Evolutionary conservation across 2,113 vertebrate genomes (phyloP).

Genomic region (Microcebus lehilahytsara): DNA sequence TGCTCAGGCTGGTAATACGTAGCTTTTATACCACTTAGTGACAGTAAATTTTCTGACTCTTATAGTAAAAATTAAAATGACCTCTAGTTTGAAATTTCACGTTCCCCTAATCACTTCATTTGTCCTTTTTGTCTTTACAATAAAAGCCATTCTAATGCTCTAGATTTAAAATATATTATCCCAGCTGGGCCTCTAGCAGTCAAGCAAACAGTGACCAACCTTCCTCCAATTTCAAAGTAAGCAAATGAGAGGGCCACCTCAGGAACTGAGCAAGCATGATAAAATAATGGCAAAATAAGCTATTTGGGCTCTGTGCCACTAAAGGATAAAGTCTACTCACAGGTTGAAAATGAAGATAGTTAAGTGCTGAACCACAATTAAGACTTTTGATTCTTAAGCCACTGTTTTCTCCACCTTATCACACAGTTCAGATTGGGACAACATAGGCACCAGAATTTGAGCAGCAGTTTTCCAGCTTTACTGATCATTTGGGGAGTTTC

Average conservation of each 20-base stretch:
- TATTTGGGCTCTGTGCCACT: neutral
- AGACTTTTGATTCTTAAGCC: neutral
- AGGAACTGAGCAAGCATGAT: neutral
- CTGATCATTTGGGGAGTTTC: neutral
- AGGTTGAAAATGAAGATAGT: neutral
- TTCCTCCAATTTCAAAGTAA: neutral
- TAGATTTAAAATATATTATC: neutral
- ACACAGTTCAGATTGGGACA: neutral
- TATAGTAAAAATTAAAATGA: neutral
- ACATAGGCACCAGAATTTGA: neutral
- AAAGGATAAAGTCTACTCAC: neutral
- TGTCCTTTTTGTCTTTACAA: neutral
- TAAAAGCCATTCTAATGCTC: neutral
- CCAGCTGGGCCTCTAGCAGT: neutral
- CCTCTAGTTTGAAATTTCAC: neutral
- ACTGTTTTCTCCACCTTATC: neutral
- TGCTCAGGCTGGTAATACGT: neutral
- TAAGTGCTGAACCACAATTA: neutral
- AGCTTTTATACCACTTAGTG: neutral
- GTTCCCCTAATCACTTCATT: neutral
- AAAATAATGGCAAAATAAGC: neutral
- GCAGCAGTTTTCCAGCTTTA: too few relatives aligned
- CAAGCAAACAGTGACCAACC: neutral
- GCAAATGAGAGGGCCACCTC: neutral
- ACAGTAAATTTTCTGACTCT: neutral